Evolutionary conservation across 2,113 vertebrate genomes (phyloP), one percentile per base, ranked within the genome.

Genomic region (Noctilio leporinus): DNA sequence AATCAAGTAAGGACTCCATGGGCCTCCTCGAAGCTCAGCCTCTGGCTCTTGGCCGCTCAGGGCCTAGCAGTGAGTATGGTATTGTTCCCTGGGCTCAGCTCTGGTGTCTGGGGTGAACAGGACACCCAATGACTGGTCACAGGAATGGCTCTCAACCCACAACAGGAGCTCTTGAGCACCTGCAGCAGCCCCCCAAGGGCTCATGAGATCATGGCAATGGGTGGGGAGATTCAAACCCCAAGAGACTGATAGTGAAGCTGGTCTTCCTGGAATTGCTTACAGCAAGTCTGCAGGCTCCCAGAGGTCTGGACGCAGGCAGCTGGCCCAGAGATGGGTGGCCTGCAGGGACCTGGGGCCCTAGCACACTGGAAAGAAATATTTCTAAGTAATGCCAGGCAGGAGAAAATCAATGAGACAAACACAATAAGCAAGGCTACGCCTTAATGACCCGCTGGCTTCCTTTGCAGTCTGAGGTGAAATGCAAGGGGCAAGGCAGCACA

Each of bases 381-480:
- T 93, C 69, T 78, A 86, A 93, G 87, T 33, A 53, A 83, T 62
- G 45, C 82, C 65, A 59, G 69, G 67, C 62, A 89, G 81, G 45
- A 88, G 91, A 89, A 93, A 87, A 93, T 94, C 85, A 35, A 86
- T 89, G 93, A 93, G 69, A 73, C 69, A 91, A 93, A 91, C 35
- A 16, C 59, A 88, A 16, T 40, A 45, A 77, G 65, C 40, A 81
- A 15, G 19, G 70, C 87, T 30, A 19, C 62, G 51, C 87, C 84
- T 91, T 38, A 5, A 53, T 91, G 84, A 75, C 76, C 92, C n/a
- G 6, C 45, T 0, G 7, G 22, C 84, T 95, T 80, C 57, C 86
- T 62, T 67, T 16, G 0, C 4, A 11, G 38, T 16, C 43, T 65
- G 59, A 77, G 8, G 47, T 2, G 55, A 55, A 24, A 38, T 15